phyloP scores from a whole-genome alignment of 2,113 vertebrate species.

The Cochlearius cochlearius region DNA sequence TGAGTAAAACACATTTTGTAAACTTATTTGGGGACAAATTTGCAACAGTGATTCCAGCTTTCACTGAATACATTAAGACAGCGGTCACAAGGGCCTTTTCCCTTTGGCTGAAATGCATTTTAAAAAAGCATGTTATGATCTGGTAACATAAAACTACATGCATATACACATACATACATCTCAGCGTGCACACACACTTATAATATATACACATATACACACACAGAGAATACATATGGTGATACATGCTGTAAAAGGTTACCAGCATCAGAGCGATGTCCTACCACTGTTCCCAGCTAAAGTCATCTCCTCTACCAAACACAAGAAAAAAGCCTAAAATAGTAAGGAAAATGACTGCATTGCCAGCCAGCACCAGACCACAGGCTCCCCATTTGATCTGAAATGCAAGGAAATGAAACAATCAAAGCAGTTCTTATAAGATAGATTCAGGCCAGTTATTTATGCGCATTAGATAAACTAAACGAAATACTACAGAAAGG shows the following conservation, averaged over 20 bases:
- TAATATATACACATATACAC: not conserved
- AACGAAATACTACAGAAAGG: constrained; percentile 6
- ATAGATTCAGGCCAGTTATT: not conserved
- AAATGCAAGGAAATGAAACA: constrained; percentile 62
- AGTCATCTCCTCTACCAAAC: constrained; percentile 93
- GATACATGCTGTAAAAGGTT: not conserved
- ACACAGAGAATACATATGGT: not conserved
- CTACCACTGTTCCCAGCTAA: constrained; percentile 97
- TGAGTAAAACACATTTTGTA: not conserved
- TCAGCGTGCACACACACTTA: not conserved
- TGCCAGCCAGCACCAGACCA: constrained; percentile 92
- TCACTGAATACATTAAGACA: not conserved
- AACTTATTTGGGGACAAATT: not conserved
- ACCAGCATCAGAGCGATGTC: not conserved
- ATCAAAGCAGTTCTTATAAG: not conserved
- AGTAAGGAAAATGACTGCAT: constrained; percentile 92
- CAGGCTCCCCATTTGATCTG: constrained; percentile 98
- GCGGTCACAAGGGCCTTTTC: not conserved
- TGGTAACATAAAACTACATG: not conserved
- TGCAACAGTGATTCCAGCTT: not conserved
- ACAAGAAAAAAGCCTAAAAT: constrained; percentile 94
- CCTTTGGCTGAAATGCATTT: constrained; percentile 26
- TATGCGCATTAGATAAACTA: constrained; percentile 1
- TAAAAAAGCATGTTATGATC: not conserved
- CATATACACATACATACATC: not conserved